phyloP scores from a whole-genome alignment of 1,140 invertebrate genomes.

The Chironomus striatipennis region DNA sequence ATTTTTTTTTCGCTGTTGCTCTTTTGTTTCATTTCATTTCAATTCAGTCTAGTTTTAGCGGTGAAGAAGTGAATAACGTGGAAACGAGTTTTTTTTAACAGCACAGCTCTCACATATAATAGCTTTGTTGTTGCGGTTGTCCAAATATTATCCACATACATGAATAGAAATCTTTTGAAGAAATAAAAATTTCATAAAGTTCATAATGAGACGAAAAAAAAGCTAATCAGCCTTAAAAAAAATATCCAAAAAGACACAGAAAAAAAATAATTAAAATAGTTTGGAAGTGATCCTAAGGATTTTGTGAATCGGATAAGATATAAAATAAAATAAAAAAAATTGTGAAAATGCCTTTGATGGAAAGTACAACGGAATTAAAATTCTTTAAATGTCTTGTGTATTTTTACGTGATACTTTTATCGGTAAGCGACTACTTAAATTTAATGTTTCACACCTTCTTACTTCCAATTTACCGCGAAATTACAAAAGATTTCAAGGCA shows the following conservation, averaged over 20 bases:
- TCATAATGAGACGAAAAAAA: conserved; percentile 21
- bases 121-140: background rate
- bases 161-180: conserved; percentile 19
- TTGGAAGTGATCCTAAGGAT: background rate
- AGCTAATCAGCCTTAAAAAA: background rate
- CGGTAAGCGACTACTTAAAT: conserved; percentile 33
- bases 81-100: background rate
- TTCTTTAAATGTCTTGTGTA: conserved; percentile 41
- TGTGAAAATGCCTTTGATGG: conserved; percentile 35
- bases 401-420: conserved; percentile 39
- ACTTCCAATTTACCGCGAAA: background rate
- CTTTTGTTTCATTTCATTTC: too few species aligned
- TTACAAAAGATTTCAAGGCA: background rate
- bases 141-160: background rate
- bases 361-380: conserved; percentile 34
- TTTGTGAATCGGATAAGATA: background rate
- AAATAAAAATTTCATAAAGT: background rate
- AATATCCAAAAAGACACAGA: background rate
- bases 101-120: background rate
- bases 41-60: too few species aligned
- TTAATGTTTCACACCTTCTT: background rate
- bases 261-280: background rate
- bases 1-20: too few species aligned
- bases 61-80: background rate
- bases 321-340: conserved; percentile 24